Conservation (phyloP, 2,888 invertebrate species). For the Acronicta psi region DNA sequence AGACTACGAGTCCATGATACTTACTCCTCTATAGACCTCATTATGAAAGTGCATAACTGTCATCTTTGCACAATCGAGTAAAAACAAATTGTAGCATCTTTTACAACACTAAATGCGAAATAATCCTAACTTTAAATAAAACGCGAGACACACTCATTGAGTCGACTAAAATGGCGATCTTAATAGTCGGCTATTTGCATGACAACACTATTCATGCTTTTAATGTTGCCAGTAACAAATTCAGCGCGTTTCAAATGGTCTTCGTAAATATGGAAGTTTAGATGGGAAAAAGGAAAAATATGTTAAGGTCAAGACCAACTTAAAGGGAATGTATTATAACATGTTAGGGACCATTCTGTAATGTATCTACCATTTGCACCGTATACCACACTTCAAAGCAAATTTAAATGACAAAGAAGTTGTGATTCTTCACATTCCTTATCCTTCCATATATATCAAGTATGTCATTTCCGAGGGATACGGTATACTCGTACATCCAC, state of each 20-base stretch:
- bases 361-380: background rate
- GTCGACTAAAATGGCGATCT: slow-evolving; percentile 57
- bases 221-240: slow-evolving; percentile 48
- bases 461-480: too few species aligned
- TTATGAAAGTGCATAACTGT: slow-evolving; percentile 52
- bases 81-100: slow-evolving; percentile 50
- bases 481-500: too few species aligned
- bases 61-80: slow-evolving; percentile 43
- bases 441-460: too few species aligned
- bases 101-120: slow-evolving; percentile 36
- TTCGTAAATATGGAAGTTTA: slow-evolving; percentile 39
- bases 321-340: slow-evolving; percentile 14
- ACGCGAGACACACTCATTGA: slow-evolving; percentile 47
- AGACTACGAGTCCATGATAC: background rate
- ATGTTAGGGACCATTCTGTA: slow-evolving; percentile 4
- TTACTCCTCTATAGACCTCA: slow-evolving; percentile 36
- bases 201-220: slow-evolving; percentile 55
- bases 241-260: slow-evolving; percentile 38
- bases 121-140: slow-evolving; percentile 42
- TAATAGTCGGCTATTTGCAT: slow-evolving; percentile 56
- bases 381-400: background rate
- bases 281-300: slow-evolving; percentile 37
- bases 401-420: too few species aligned
- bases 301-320: slow-evolving; percentile 44
- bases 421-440: background rate